Evolutionary conservation across 2,113 vertebrate species (phyloP).

Genomic region (Psilopsiagon aymara): DNA sequence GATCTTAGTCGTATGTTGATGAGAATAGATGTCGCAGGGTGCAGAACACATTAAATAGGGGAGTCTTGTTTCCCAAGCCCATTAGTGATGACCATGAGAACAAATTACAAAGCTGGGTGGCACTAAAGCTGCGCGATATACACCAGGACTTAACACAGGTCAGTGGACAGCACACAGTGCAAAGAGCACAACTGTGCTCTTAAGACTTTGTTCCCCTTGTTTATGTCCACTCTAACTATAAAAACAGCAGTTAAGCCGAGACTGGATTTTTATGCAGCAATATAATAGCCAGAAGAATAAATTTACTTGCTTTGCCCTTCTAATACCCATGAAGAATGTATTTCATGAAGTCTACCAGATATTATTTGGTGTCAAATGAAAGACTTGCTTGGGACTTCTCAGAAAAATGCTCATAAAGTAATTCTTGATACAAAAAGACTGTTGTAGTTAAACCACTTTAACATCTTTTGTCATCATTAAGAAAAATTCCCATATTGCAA

Average conservation of each 20-base stretch:
- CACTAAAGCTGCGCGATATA: background rate
- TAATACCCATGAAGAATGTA: background rate
- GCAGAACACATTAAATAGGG: rapidly evolving
- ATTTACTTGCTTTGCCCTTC: background rate
- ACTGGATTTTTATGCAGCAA: background rate
- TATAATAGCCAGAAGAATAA: background rate
- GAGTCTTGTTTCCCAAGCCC: background rate
- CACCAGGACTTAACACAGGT: background rate
- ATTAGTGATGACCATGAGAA: background rate
- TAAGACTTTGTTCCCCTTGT: background rate
- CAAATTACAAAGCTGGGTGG: background rate
- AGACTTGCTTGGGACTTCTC: background rate
- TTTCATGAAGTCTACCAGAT: background rate
- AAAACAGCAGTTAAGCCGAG: background rate
- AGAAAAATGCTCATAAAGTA: background rate
- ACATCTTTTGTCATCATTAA: background rate
- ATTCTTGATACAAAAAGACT: background rate
- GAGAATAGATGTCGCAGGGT: background rate
- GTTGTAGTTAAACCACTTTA: background rate
- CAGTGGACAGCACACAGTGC: background rate
- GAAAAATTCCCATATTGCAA: background rate
- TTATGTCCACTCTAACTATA: background rate
- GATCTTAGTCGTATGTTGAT: background rate
- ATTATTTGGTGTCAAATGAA: background rate
- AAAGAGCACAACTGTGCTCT: background rate